Evolutionary conservation across 1,140 invertebrate genomes (phyloP).

Genomic region (Andricus grossulariae): DNA sequence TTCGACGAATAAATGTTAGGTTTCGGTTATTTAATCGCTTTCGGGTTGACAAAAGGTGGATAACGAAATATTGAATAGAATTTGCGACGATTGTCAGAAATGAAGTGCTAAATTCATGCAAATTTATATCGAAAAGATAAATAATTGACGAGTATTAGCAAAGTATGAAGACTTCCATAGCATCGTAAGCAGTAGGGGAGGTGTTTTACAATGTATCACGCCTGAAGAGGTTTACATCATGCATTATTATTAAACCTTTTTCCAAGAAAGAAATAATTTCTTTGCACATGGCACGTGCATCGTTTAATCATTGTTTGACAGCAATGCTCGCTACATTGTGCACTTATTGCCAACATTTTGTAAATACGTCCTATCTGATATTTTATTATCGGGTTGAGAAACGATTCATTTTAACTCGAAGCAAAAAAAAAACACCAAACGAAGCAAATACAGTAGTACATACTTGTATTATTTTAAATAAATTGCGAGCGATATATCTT

Average conservation of each 20-base stretch:
- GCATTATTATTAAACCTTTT: neutral
- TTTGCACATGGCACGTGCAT: neutral
- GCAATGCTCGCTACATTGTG: neutral
- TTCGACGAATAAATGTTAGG: too few species aligned
- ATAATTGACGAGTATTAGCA: neutral
- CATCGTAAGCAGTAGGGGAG: neutral
- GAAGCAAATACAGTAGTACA: neutral
- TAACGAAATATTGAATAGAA: too few species aligned
- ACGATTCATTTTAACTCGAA: neutral
- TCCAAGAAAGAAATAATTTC: neutral
- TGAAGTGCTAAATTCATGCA: neutral
- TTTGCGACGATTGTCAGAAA: neutral
- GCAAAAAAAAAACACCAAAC: neutral
- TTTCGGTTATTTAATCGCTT: too few species aligned
- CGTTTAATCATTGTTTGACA: conserved; percentile 1
- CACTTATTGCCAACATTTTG: too few species aligned
- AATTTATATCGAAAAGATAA: neutral
- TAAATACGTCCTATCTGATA: too few species aligned
- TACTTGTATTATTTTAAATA: neutral
- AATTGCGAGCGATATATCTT: neutral
- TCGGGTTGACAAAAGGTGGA: too few species aligned
- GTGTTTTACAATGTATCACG: conserved; percentile 7
- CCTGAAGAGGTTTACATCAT: too few species aligned
- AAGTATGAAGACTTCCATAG: conserved; percentile 10
- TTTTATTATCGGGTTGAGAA: too few species aligned